Percentiles rank a stretch among this genome's conserved stretches.
phyloP scores from a whole-genome alignment of 2,797 vertebrate genomes.

The Trematomus bernacchii region DNA sequence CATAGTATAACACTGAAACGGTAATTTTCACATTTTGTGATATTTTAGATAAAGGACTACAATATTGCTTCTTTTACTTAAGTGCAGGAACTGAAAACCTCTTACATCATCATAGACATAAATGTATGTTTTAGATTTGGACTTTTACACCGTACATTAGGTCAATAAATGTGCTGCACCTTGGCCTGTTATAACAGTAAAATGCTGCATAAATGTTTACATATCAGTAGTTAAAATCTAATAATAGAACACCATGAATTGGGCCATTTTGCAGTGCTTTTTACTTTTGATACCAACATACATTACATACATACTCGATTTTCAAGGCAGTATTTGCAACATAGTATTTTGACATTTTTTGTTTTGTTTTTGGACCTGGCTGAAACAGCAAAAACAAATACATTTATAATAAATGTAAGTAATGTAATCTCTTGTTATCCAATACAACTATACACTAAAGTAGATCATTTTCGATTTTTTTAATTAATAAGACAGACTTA shows the following conservation, averaged over 20 bases:
- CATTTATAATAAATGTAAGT: too few relatives aligned
- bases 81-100: not conserved
- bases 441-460: not conserved
- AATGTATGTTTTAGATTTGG: not conserved
- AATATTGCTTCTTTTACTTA: not conserved
- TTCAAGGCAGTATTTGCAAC: not conserved
- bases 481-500: conserved; percentile 20
- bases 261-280: not conserved
- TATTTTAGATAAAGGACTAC: not conserved
- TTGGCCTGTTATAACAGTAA: not conserved
- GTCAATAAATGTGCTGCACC: not conserved
- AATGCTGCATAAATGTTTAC: not conserved
- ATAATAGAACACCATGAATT: not conserved
- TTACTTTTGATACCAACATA: not conserved
- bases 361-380: not conserved
- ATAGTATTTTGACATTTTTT: not conserved
- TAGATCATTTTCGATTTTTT: not conserved
- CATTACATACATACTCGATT: too few relatives aligned
- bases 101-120: not conserved
- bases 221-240: not conserved
- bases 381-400: conserved; percentile 18
- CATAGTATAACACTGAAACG: not conserved
- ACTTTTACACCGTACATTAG: not conserved
- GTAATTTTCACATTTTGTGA: not conserved
- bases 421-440: not conserved